These are phyloP conservation scores for Pectinophora gossypiella DNA, from an alignment of 1,140 invertebrate genomes.

Conservation along the genomic window DNA sequence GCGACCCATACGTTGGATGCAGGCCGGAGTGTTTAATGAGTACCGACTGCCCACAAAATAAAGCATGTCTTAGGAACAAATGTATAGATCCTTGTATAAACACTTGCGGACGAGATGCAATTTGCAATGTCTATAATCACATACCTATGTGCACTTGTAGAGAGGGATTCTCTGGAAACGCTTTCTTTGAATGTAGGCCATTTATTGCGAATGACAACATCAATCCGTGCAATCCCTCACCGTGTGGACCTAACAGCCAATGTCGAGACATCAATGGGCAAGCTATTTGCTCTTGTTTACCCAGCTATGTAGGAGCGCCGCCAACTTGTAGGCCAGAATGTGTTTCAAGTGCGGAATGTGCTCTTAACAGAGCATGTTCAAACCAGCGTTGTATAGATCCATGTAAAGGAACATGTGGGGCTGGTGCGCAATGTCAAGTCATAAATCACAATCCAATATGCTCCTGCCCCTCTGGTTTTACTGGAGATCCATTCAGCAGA, in stretches of 20 bases:
- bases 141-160: slow-evolving; percentile 86
- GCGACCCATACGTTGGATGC: slow-evolving; percentile 84
- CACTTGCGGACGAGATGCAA: slow-evolving; percentile 87
- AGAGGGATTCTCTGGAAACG: slow-evolving; percentile 84
- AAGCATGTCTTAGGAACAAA: slow-evolving; percentile 87
- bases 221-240: slow-evolving; percentile 72
- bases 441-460: slow-evolving; percentile 77
- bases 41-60: slow-evolving; percentile 85
- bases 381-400: slow-evolving; percentile 79
- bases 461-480: slow-evolving; percentile 70
- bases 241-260: slow-evolving; percentile 62
- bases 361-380: slow-evolving; percentile 76
- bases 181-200: slow-evolving; percentile 84
- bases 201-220: slow-evolving; percentile 33
- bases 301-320: slow-evolving; percentile 74
- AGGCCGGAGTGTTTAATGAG: slow-evolving; percentile 87
- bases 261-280: slow-evolving; percentile 59
- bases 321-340: slow-evolving; percentile 78
- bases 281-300: slow-evolving; percentile 78
- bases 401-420: slow-evolving; percentile 74
- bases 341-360: slow-evolving; percentile 77
- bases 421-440: slow-evolving; percentile 70
- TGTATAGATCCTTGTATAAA: slow-evolving; percentile 90
- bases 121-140: slow-evolving; percentile 88
- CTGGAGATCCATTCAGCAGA: slow-evolving; percentile 76